These are phyloP conservation scores for Pantherophis alleghaniensis DNA, from an alignment of 2,797 vertebrate genomes.

Conservation along the genomic window DNA sequence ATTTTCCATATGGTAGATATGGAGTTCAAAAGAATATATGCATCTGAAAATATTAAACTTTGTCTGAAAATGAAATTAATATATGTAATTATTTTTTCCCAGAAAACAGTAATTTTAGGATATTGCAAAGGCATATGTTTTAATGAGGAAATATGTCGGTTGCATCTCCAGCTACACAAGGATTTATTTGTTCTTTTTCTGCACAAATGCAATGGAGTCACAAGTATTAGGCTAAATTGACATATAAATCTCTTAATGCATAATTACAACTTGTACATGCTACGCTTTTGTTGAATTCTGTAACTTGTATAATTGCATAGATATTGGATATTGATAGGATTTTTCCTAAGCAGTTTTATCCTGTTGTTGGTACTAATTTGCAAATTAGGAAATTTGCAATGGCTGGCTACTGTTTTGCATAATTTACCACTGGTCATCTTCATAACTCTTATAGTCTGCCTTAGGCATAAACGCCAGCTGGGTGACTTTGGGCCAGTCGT, in stretches of 20 bases:
- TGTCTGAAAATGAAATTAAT: neutral
- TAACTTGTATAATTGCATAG: neutral
- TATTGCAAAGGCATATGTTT: neutral
- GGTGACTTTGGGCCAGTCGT: neutral
- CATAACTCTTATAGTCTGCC: neutral
- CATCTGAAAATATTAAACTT: neutral
- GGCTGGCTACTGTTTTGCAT: neutral
- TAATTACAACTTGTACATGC: neutral
- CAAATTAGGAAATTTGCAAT: neutral
- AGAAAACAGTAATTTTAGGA: neutral
- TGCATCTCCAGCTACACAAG: neutral
- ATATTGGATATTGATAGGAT: neutral
- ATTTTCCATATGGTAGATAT: neutral
- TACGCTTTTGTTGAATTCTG: neutral
- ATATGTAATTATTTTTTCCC: neutral
- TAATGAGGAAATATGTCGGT: neutral
- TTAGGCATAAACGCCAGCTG: neutral
- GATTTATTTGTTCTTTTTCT: neutral
- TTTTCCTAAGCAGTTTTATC: neutral
- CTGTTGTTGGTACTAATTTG: neutral
- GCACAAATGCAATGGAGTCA: neutral
- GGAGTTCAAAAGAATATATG: neutral
- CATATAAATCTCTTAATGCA: neutral
- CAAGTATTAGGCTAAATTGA: neutral
- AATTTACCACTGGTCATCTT: neutral